Conservation (phyloP, 2,888 invertebrate genomes). For the Callimorpha dominula region DNA sequence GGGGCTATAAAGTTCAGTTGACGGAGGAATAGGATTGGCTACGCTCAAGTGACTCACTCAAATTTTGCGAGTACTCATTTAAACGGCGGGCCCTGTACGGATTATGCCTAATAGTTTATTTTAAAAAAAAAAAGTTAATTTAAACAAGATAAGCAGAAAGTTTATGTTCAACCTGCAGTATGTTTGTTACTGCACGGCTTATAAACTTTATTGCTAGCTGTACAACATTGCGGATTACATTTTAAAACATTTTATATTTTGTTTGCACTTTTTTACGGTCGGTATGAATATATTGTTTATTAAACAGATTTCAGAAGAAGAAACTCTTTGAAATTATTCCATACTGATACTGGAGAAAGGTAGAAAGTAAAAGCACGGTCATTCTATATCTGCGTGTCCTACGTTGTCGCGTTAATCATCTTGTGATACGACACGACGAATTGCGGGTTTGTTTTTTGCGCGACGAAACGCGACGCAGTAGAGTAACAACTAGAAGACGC, state of each 20-base stretch:
- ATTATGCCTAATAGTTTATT: neutral
- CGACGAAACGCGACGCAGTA: no score
- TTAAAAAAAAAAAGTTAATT: constrained; percentile 26
- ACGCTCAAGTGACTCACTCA: neutral
- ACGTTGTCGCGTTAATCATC: no score
- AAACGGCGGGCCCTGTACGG: neutral
- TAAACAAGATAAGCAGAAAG: constrained; percentile 44
- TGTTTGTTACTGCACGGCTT: constrained; percentile 24
- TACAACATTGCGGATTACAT: constrained; percentile 17
- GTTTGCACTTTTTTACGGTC: constrained; percentile 3
- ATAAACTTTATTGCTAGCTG: constrained; percentile 30
- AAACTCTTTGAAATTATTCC: no score
- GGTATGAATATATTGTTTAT: neutral
- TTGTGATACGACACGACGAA: no score
- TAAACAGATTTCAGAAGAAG: constrained; percentile 15
- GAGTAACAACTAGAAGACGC: no score
- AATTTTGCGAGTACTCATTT: no score
- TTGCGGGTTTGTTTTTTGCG: no score
- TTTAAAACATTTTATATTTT: constrained; percentile 22
- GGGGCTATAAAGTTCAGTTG: neutral
- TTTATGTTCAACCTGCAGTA: constrained; percentile 32
- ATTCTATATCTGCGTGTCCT: no score
- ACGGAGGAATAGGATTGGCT: neutral
- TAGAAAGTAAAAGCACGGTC: no score
- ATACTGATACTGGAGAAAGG: no score